Evolutionary conservation across 2,888 invertebrate species (phyloP), one percentile per base, ranked within the genome.

Genomic region (Pristionchus maxplancki): DNA sequence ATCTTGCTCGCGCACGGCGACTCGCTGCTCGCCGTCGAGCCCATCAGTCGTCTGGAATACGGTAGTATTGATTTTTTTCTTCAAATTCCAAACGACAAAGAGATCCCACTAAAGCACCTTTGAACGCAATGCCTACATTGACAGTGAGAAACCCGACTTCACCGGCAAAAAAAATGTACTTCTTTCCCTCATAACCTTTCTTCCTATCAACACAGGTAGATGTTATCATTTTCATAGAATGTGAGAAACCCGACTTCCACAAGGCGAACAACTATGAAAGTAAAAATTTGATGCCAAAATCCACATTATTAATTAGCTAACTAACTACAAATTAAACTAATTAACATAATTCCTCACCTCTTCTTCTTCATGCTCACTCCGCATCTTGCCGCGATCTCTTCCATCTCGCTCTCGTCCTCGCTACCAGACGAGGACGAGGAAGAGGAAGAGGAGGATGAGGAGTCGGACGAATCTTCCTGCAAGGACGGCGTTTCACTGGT

Each of bases 381-480:
- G 62, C 84, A 84, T 31, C n/a, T 78, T 44, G 44, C 44, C 40
- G 84, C 84, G n/a, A 86, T 86, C 71, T 86, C 67, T 71, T 86
- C 86, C 86, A 86, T 71, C 71, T 86, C 86, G 34, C 86, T 86
- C 67, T 71, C 67, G 31, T 71, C 86, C 1, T 40, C 71, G 9
- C 48, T 31, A 1, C 3, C 17, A 1, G 5, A 6, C 13, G 44
- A 44, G 11, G 67, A 67, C 8, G 84, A 84, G 5, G 84, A 84
- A 9, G 84, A 84, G 24, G 84, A 84, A 9, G 84, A 84, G 50
- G 86, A 86, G 8, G 86, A 86, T 15, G 86, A 86, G 53, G 85
- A 85, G 31, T 86, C 86, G 17, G 86, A 86, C 2, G 86, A 86
- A 31, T 86, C 86, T 6, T n/a, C 86, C 86, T 86, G 86, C 3